Percentiles rank a stretch among this genome's conserved stretches.
phyloP scores from a whole-genome alignment of 2,113 vertebrate species.

The Marcusenius ussheri region DNA sequence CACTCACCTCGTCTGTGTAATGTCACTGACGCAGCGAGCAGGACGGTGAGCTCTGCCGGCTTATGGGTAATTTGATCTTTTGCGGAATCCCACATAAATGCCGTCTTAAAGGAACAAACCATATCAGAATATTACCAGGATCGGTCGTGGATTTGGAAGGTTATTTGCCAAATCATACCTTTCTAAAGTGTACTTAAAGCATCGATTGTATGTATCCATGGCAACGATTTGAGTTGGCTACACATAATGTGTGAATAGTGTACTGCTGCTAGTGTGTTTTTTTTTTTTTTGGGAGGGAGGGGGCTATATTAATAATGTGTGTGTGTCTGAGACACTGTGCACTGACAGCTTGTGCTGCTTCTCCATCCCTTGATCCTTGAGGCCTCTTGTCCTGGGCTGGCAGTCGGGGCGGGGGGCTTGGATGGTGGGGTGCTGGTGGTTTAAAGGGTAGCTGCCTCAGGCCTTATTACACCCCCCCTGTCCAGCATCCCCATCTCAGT shows the following conservation, averaged over 20 bases:
- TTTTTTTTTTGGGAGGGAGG: neutral
- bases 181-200: neutral
- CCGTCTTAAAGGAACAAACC: neutral
- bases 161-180: neutral
- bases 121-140: neutral
- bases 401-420: neutral
- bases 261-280: neutral
- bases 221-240: neutral
- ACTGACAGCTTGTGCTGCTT: neutral
- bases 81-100: neutral
- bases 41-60: neutral
- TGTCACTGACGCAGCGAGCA: conserved; percentile 20
- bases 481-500: neutral
- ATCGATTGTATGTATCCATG: neutral
- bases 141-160: neutral
- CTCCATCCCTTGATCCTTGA: neutral
- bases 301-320: neutral
- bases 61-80: neutral
- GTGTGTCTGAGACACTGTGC: neutral
- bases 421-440: neutral
- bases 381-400: neutral
- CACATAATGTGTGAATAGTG: neutral
- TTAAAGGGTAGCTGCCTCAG: neutral
- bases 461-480: neutral
- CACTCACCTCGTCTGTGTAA: conserved; percentile 17